These are phyloP conservation scores for Acronicta psi DNA, from an alignment of 2,888 invertebrate genomes.

Conservation along the genomic window DNA sequence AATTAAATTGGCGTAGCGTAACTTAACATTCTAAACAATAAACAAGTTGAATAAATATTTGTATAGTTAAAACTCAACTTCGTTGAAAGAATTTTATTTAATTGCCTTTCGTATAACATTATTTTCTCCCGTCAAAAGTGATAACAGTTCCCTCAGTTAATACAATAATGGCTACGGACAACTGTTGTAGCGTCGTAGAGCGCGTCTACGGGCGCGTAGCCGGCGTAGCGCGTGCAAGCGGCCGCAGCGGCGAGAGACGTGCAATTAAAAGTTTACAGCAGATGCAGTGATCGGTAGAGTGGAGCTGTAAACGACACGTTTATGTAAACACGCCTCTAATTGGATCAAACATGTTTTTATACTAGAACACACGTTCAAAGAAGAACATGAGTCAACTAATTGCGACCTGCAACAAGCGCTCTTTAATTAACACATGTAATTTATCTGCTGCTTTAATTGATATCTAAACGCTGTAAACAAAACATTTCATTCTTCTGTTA, in stretches of 20 bases:
- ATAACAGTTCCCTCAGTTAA: constrained; percentile 40
- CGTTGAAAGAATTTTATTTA: constrained; percentile 35
- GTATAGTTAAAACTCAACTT: constrained; percentile 22
- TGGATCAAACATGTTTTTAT: constrained; percentile 62
- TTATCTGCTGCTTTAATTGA: constrained; percentile 22
- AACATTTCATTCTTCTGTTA: constrained; percentile 2
- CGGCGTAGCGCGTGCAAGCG: constrained; percentile 40
- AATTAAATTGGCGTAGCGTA: neutral
- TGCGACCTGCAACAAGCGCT: constrained; percentile 36
- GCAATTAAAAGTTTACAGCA: constrained; percentile 76
- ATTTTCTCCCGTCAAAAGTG: constrained; percentile 40
- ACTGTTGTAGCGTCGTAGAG: constrained; percentile 48
- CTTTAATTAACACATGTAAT: constrained; percentile 51
- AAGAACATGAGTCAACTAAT: constrained; percentile 48
- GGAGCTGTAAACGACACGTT: constrained; percentile 69
- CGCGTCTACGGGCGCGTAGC: constrained; percentile 48
- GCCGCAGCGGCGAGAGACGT: constrained; percentile 47
- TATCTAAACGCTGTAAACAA: constrained; percentile 14
- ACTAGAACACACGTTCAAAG: constrained; percentile 19
- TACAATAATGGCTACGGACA: constrained; percentile 47
- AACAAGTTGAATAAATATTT: constrained; percentile 10
- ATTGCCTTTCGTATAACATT: constrained; percentile 41
- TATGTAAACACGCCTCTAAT: constrained; percentile 70
- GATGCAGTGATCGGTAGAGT: constrained; percentile 66
- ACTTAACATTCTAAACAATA: constrained; percentile 36